A percentile compares a stretch with the other conserved stretches of the same genome.
phyloP scores from a whole-genome alignment of 2,888 invertebrate species.

The Leucania comma region DNA sequence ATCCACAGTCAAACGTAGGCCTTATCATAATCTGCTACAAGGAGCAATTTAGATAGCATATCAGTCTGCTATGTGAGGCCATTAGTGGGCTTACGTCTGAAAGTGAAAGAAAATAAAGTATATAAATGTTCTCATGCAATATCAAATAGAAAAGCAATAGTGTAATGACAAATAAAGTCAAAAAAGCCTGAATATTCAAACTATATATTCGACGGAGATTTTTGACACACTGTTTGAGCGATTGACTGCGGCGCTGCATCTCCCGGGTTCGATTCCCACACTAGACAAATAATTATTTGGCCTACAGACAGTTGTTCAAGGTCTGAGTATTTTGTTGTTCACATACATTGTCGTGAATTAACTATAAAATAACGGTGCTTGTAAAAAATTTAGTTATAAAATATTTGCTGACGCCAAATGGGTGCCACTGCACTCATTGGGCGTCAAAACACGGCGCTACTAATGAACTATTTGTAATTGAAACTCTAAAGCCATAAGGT shows the following conservation, averaged over 20 bases:
- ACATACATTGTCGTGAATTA: too few species aligned
- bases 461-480: neutral
- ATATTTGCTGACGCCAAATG: too few species aligned
- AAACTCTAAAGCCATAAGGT: neutral
- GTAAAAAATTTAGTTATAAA: neutral
- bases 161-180: too few species aligned
- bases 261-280: too few species aligned
- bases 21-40: slow-evolving; percentile 14
- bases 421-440: neutral
- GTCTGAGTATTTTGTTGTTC: too few species aligned
- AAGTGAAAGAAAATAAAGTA: slow-evolving; percentile 1
- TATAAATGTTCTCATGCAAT: neutral
- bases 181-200: too few species aligned
- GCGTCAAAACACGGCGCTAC: neutral
- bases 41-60: slow-evolving; percentile 10
- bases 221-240: too few species aligned
- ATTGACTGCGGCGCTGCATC: too few species aligned
- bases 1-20: neutral
- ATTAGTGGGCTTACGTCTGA: neutral
- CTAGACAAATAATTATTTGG: too few species aligned
- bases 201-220: too few species aligned
- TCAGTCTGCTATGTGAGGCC: neutral
- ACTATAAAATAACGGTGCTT: too few species aligned
- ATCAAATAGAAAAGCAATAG: neutral
- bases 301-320: too few species aligned